Evolutionary conservation across 2,113 vertebrate genomes (phyloP).

Genomic region (Cariama cristata): DNA sequence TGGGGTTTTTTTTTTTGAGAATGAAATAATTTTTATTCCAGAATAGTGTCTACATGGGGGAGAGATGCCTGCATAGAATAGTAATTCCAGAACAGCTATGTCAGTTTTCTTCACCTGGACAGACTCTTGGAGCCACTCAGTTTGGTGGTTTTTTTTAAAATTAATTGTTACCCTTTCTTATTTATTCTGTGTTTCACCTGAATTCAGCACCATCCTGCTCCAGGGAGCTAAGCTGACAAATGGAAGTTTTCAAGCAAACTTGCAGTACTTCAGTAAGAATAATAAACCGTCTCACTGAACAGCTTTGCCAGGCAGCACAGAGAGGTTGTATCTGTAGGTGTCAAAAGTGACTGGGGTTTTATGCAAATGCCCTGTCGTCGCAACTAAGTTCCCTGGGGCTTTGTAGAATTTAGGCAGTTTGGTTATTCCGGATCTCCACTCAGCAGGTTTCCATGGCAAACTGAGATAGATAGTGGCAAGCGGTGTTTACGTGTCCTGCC

Average conservation of each 20-base stretch:
- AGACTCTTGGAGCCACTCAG: neutral
- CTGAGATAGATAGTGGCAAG: neutral
- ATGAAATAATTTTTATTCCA: neutral
- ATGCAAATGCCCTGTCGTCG: neutral
- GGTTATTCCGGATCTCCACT: slow-evolving; percentile 8
- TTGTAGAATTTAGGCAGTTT: slow-evolving; percentile 5
- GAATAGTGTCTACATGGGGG: neutral
- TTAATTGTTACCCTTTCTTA: neutral
- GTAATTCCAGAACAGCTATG: neutral
- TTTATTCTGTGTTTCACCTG: neutral
- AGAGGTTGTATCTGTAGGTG: slow-evolving; percentile 7
- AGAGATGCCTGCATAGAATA: neutral
- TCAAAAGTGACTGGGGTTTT: slow-evolving; percentile 24
- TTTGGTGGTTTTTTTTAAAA: neutral
- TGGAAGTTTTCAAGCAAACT: slow-evolving; percentile 27
- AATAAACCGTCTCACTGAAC: slow-evolving; percentile 3
- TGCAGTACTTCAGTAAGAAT: neutral
- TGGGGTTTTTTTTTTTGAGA: neutral
- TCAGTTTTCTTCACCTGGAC: neutral
- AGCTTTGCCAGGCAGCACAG: slow-evolving; percentile 9
- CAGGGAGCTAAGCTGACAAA: slow-evolving; percentile 2
- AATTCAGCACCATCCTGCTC: neutral
- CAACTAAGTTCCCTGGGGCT: neutral
- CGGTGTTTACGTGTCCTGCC: neutral
- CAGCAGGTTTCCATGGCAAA: slow-evolving; percentile 27